These are phyloP conservation scores for Pangasius krempfi DNA, from an alignment of 2,797 vertebrate genomes.

Conservation along the genomic window DNA sequence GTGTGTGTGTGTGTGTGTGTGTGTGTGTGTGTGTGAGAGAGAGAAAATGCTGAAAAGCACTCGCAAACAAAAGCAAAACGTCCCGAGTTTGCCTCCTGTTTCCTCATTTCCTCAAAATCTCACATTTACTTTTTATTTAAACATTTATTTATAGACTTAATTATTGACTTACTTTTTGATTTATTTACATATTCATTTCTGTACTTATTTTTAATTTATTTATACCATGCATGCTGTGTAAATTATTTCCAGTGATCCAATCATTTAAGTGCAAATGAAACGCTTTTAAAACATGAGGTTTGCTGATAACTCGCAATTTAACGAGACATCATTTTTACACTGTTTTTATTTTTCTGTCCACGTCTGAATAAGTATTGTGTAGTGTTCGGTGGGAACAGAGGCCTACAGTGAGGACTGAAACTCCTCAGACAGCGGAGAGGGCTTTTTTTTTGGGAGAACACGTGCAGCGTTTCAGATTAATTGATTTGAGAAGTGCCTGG, in stretches of 20 bases:
- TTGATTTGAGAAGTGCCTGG: conserved; percentile 21
- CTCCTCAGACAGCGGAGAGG: background rate
- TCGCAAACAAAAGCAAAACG: no score
- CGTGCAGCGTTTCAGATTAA: conserved; percentile 23
- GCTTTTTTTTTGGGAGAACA: background rate
- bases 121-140: no score
- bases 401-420: background rate
- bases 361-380: background rate
- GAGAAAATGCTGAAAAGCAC: no score
- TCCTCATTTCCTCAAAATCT: background rate
- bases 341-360: background rate
- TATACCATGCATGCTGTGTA: background rate
- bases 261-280: background rate
- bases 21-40: background rate
- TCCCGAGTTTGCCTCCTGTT: background rate
- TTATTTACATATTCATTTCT: background rate
- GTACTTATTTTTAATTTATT: background rate
- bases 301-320: background rate
- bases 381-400: background rate
- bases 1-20: background rate
- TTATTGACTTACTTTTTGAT: background rate
- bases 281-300: background rate
- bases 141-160: background rate
- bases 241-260: background rate
- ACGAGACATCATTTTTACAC: background rate